A percentile compares a stretch with the other conserved stretches of the same genome.
phyloP scores from a whole-genome alignment of 2,797 vertebrate species.

The Chelon labrosus region DNA sequence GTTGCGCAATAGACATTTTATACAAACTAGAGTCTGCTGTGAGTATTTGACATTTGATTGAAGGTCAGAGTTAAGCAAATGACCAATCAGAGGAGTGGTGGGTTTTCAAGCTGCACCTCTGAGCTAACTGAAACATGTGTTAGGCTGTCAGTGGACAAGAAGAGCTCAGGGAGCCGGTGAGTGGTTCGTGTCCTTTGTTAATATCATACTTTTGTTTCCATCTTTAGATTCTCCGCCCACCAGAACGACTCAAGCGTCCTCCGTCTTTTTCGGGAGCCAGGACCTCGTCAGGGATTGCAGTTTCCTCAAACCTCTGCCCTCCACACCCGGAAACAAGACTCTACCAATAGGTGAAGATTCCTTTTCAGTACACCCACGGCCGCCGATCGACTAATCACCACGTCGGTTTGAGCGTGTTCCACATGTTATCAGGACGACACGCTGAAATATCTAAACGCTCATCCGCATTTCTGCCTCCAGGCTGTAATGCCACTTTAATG shows the following conservation, averaged over 20 bases:
- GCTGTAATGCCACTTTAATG: conserved; percentile 6
- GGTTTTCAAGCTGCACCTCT: conserved; percentile 2
- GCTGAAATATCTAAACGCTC: neutral
- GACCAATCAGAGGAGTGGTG: neutral
- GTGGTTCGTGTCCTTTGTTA: neutral
- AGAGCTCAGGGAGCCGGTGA: neutral
- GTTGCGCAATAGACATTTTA: conserved; percentile 24
- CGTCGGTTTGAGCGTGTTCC: too few species aligned
- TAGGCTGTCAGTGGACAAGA: neutral
- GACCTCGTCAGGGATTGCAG: conserved; percentile 89
- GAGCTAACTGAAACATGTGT: neutral
- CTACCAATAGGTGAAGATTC: conserved; percentile 88
- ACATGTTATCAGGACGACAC: too few species aligned
- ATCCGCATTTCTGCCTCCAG: neutral
- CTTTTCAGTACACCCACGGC: neutral
- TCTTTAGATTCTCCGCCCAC: conserved; percentile 90
- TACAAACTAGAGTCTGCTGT: neutral
- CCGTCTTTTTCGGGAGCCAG: conserved; percentile 89
- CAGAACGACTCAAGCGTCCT: conserved; percentile 84
- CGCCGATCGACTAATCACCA: neutral
- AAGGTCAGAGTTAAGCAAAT: neutral
- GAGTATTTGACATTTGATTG: conserved; percentile 20
- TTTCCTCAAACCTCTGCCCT: conserved; percentile 90
- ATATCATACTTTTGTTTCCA: conserved; percentile 31
- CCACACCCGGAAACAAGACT: conserved; percentile 90